Conservation (phyloP, 2,113 vertebrate species). For the Scolopax mira region DNA sequence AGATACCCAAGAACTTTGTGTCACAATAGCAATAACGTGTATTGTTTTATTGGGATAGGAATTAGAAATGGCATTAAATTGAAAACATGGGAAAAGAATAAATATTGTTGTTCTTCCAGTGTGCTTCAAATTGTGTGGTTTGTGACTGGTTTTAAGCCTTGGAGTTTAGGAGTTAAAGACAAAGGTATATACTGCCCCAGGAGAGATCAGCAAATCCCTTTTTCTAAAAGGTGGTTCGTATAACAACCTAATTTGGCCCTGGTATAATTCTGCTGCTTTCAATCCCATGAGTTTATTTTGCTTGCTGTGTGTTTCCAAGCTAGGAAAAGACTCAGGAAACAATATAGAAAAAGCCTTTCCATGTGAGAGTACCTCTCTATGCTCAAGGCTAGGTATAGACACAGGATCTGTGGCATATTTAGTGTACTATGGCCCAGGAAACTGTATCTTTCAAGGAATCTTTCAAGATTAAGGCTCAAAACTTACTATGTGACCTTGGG, state of each 20-base stretch:
- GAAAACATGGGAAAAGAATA: conserved; percentile 12
- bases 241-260: not conserved
- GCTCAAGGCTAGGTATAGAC: not conserved
- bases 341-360: not conserved
- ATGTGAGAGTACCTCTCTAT: not conserved
- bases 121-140: not conserved
- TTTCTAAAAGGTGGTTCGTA: not conserved
- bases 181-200: not conserved
- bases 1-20: not conserved
- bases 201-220: not conserved
- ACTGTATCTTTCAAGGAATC: not conserved
- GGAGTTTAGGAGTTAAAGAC: not conserved
- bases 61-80: not conserved
- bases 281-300: not conserved
- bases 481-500: not conserved
- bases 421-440: not conserved
- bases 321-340: not conserved
- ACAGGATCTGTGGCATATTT: not conserved
- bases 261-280: not conserved
- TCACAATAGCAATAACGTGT: not conserved
- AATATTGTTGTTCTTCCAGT: not conserved
- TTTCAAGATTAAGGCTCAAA: not conserved
- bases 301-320: not conserved
- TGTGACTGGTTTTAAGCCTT: not conserved
- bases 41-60: not conserved